phyloP scores from a whole-genome alignment of 1,140 invertebrate genomes.

The Pissodes strobi region DNA sequence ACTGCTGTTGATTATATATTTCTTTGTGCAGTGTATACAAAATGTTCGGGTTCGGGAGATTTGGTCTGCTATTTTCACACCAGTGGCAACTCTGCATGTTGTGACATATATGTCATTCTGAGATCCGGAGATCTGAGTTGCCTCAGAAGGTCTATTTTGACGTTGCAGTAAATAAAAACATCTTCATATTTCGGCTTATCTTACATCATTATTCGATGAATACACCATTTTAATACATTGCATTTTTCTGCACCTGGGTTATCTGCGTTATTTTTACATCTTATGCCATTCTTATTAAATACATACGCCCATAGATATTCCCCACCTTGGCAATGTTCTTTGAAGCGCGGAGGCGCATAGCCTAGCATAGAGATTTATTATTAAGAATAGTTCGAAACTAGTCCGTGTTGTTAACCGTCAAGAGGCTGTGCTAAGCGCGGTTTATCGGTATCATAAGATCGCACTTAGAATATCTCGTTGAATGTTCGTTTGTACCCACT shows the following conservation, averaged over 20 bases:
- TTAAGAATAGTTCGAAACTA: constrained; percentile 24
- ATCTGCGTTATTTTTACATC: constrained; percentile 18
- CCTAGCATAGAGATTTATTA: constrained; percentile 25
- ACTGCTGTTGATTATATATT: too few species aligned
- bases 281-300: constrained; percentile 17
- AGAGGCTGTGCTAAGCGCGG: not conserved
- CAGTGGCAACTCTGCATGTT: too few species aligned
- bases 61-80: not conserved
- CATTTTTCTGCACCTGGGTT: not conserved
- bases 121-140: too few species aligned
- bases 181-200: not conserved
- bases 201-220: not conserved
- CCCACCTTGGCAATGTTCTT: constrained; percentile 22
- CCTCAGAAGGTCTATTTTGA: too few species aligned
- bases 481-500: constrained; percentile 11
- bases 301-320: constrained; percentile 16
- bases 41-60: not conserved
- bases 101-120: too few species aligned
- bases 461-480: constrained; percentile 1
- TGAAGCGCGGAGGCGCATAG: constrained; percentile 23
- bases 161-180: too few species aligned
- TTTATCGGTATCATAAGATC: not conserved
- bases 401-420: constrained; percentile 8
- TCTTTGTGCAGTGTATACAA: too few species aligned
- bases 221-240: not conserved